Percentiles rank a stretch among this genome's conserved stretches.
Conservation (phyloP, 2,113 vertebrate species). For the Pangasianodon gigas region DNA sequence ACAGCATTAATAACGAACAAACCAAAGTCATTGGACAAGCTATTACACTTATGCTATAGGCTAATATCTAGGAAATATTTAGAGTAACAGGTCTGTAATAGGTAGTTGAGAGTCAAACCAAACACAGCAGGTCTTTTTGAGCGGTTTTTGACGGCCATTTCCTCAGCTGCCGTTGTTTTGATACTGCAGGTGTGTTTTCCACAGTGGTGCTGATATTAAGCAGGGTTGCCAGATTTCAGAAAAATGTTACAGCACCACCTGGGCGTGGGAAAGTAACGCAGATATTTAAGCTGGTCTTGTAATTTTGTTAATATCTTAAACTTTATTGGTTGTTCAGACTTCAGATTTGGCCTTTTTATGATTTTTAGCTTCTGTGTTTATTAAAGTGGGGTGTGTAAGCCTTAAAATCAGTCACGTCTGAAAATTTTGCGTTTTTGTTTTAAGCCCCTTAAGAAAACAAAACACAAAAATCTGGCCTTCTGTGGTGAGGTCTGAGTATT, state of each 20-base stretch:
- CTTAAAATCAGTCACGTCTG: too few species aligned
- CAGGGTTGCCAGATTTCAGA: not conserved
- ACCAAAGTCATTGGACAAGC: not conserved
- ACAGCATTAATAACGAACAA: not conserved
- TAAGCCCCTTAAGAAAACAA: not conserved
- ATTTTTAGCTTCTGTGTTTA: not conserved
- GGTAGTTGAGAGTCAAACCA: not conserved
- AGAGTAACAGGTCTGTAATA: not conserved
- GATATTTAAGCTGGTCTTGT: not conserved
- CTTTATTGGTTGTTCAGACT: too few species aligned
- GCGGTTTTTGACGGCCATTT: not conserved
- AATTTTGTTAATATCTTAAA: not conserved
- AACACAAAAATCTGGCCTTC: not conserved
- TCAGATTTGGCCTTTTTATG: not conserved
- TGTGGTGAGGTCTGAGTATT: too few species aligned
- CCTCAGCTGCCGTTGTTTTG: not conserved
- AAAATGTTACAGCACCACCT: not conserved
- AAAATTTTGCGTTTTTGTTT: too few species aligned
- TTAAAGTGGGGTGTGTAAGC: not conserved
- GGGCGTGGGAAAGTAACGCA: not conserved
- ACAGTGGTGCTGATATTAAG: too few species aligned
- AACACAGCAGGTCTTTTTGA: not conserved
- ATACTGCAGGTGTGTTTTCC: not conserved
- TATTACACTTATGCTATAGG: not conserved
- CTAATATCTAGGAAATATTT: not conserved